Evolutionary conservation across 2,888 invertebrate species (phyloP).

Genomic region (Cephus pulcher): DNA sequence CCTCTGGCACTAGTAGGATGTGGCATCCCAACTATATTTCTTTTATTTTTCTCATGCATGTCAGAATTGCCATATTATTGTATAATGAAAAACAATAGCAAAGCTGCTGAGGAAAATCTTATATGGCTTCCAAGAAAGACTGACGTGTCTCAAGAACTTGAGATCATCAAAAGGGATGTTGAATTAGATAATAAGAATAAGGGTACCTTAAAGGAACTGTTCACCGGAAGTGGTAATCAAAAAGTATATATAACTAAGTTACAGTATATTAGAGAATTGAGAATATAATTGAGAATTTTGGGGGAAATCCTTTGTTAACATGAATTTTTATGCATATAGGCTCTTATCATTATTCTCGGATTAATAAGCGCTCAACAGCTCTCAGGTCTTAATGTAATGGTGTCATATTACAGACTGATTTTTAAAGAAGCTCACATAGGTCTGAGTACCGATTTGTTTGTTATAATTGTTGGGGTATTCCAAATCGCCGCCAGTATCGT

Average conservation of each 20-base stretch:
- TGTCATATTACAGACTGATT: slow-evolving; percentile 52
- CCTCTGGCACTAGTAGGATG: slow-evolving; percentile 23
- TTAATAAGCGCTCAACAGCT: slow-evolving; percentile 44
- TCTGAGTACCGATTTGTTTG: slow-evolving; percentile 54
- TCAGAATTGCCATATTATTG: slow-evolving; percentile 36
- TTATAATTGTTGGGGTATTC: slow-evolving; percentile 65
- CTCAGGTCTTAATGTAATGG: slow-evolving; percentile 48
- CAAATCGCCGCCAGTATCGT: slow-evolving; percentile 58
- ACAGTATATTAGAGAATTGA: too few relatives aligned
- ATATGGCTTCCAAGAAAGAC: slow-evolving; percentile 39
- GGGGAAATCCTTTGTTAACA: too few relatives aligned
- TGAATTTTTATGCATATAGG: too few relatives aligned
- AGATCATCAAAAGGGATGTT: slow-evolving; percentile 42
- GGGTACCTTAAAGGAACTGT: slow-evolving; percentile 20
- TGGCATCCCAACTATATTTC: slow-evolving; percentile 29
- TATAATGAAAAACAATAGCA: slow-evolving; percentile 27
- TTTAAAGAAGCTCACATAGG: slow-evolving; percentile 53
- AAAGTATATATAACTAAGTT: slow-evolving; percentile 4
- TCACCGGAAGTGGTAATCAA: slow-evolving; percentile 14
- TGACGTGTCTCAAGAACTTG: slow-evolving; percentile 49
- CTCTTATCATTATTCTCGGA: slow-evolving; percentile 7
- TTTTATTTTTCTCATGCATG: slow-evolving; percentile 27
- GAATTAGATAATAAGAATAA: slow-evolving; percentile 52
- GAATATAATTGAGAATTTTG: too few relatives aligned
- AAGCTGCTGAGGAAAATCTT: slow-evolving; percentile 42